Evolutionary conservation across 2,888 invertebrate genomes (phyloP).

Genomic region (Cartodere bifasciata): DNA sequence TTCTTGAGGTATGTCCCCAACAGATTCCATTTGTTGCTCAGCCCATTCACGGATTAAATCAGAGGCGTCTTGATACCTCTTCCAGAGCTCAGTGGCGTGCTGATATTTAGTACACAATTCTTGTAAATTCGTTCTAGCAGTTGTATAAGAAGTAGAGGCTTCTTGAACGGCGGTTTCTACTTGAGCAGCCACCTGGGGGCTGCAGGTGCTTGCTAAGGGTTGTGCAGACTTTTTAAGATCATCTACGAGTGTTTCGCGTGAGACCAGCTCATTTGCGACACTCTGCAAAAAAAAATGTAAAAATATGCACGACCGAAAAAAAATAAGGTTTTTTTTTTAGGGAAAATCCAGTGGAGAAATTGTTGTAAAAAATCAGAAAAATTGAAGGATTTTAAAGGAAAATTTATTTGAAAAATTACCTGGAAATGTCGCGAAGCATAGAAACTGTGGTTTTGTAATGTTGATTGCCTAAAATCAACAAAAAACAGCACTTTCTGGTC

Average conservation of each 20-base stretch:
- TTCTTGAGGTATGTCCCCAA: conserved; percentile 56
- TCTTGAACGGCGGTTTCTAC: conserved; percentile 65
- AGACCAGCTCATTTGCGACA: conserved; percentile 61
- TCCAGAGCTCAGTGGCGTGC: conserved; percentile 70
- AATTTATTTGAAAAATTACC: too few species aligned
- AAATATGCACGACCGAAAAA: too few species aligned
- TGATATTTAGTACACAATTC: conserved; percentile 67
- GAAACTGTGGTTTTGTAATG: too few species aligned
- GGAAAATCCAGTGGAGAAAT: too few species aligned
- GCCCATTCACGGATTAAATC: conserved; percentile 63
- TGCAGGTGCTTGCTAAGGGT: conserved; percentile 56
- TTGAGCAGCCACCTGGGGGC: conserved; percentile 56
- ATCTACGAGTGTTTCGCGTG: conserved; percentile 59
- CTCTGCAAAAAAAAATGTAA: conserved; percentile 42
- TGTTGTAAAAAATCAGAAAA: too few species aligned
- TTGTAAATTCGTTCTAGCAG: conserved; percentile 63
- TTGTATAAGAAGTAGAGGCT: conserved; percentile 67
- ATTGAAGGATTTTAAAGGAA: too few species aligned
- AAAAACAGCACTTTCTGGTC: too few species aligned
- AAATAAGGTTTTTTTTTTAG: too few species aligned
- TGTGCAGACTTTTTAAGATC: conserved; percentile 59
- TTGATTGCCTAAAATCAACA: too few species aligned
- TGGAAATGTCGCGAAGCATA: too few species aligned
- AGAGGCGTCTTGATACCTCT: conserved; percentile 66
- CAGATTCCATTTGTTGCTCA: conserved; percentile 60